phyloP scores from a whole-genome alignment of 2,888 invertebrate species.

The Antheraea yamamai region DNA sequence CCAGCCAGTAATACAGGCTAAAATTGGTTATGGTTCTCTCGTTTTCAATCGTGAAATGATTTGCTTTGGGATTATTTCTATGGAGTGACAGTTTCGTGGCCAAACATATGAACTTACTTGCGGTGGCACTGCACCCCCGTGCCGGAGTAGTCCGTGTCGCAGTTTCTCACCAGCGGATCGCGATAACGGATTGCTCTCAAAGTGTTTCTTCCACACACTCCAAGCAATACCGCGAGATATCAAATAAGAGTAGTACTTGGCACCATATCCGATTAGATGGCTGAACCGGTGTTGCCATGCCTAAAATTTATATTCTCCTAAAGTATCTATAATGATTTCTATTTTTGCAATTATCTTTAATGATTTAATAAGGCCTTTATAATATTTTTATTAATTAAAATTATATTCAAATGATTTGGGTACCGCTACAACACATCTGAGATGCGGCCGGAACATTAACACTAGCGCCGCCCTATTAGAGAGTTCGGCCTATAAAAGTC shows the following conservation, averaged over 20 bases:
- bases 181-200: conserved; percentile 89
- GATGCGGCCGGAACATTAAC: no score
- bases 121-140: conserved; percentile 94
- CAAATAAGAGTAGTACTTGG: conserved; percentile 98
- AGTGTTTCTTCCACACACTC: conserved; percentile 95
- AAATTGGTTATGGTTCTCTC: background rate
- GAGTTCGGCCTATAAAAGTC: no score
- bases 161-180: conserved; percentile 90
- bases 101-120: conserved; percentile 63
- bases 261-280: conserved; percentile 98
- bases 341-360: no score
- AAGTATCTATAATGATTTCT: no score
- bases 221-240: conserved; percentile 96
- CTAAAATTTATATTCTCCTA: conserved; percentile 51
- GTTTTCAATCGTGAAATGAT: no score
- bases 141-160: conserved; percentile 88
- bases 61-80: background rate
- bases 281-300: conserved; percentile 98
- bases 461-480: no score
- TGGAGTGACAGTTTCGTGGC: background rate
- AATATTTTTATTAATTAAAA: no score
- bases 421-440: no score
- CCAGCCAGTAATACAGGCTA: no score
- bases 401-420: no score
- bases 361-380: no score